phyloP scores from a whole-genome alignment of 2,797 vertebrate species.

The Crocidura indochinensis region DNA sequence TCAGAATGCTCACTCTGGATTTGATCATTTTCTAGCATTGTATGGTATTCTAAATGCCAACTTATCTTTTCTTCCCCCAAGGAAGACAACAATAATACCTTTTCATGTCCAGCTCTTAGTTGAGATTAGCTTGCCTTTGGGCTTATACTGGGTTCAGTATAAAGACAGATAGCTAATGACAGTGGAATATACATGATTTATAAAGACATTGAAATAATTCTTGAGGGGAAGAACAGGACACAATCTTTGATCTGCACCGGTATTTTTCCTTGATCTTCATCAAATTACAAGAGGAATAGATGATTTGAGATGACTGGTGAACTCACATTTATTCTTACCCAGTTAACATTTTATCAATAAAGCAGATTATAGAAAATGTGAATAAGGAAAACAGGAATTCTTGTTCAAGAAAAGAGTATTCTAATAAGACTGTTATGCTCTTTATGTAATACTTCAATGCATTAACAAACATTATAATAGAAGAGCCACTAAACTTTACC shows the following conservation, averaged over 20 bases:
- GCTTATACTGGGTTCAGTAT: background rate
- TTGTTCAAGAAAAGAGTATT: background rate
- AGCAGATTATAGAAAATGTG: background rate
- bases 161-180: background rate
- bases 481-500: background rate
- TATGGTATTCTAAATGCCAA: too few species aligned
- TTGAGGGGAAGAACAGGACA: background rate
- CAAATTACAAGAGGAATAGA: background rate
- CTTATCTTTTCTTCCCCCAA: too few species aligned
- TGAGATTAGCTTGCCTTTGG: too few species aligned
- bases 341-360: constrained; percentile 40
- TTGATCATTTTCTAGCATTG: too few species aligned
- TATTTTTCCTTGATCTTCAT: constrained; percentile 25
- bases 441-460: background rate
- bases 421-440: background rate
- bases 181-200: background rate
- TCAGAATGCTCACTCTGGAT: too few species aligned
- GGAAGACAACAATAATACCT: too few species aligned
- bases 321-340: constrained; percentile 42
- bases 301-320: background rate
- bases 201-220: background rate
- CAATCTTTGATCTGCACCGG: background rate
- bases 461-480: constrained; percentile 28
- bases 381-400: background rate
- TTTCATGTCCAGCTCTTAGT: too few species aligned